Conservation (phyloP, 2,113 vertebrate species). For the Nerophis ophidion region DNA sequence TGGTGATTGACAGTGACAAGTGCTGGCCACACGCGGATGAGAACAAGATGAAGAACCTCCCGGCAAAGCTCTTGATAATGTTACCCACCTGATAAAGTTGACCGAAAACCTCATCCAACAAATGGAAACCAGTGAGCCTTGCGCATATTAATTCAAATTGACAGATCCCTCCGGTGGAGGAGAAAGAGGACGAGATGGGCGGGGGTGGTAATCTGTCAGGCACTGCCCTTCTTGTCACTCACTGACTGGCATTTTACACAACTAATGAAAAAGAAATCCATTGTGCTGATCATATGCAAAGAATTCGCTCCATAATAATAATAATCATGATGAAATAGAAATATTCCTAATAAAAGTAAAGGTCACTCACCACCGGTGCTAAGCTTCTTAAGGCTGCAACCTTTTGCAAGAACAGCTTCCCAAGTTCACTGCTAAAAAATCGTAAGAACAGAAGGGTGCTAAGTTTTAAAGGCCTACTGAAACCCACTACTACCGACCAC, state of each 20-base stretch:
- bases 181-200: constrained; percentile 2
- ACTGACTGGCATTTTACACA: constrained; percentile 85
- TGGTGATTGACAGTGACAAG: constrained; percentile 99
- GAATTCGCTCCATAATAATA: constrained; percentile 78
- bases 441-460: constrained; percentile 33
- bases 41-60: constrained; percentile 88
- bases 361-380: constrained; percentile 86
- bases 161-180: constrained; percentile 55
- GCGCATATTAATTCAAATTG: constrained; percentile 90
- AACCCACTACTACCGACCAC: too few species aligned
- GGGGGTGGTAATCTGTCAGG: constrained; percentile 52
- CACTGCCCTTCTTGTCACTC: constrained; percentile 70
- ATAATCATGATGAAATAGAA: constrained; percentile 78
- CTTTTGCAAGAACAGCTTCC: constrained; percentile 80
- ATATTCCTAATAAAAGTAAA: constrained; percentile 99
- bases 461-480: too few species aligned
- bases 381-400: constrained; percentile 93
- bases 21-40: constrained; percentile 82
- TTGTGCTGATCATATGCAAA: constrained; percentile 81
- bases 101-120: constrained; percentile 83
- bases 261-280: constrained; percentile 84
- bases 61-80: constrained; percentile 95
- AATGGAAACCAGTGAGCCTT: constrained; percentile 76
- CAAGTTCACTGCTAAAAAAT: constrained; percentile 58
- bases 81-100: constrained; percentile 94